Evolutionary conservation across 2,797 vertebrate species (phyloP).

Genomic region (Chromis chromis): DNA sequence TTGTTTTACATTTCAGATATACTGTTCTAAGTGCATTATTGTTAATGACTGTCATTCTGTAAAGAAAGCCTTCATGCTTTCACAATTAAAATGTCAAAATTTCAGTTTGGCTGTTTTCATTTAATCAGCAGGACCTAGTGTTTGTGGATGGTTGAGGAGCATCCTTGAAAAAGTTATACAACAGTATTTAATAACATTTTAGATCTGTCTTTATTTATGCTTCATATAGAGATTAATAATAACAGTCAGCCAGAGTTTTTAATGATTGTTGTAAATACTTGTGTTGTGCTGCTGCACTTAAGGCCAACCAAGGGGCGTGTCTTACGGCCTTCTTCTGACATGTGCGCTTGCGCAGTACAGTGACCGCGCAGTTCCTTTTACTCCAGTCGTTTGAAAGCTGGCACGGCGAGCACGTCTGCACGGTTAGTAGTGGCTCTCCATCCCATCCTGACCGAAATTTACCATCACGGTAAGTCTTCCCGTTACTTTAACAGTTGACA

Average conservation of each 20-base stretch:
- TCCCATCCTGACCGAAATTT: constrained; percentile 34
- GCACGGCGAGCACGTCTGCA: constrained; percentile 43
- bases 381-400: constrained; percentile 83
- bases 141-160: constrained; percentile 1
- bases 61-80: constrained; percentile 77
- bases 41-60: constrained; percentile 74
- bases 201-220: neutral
- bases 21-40: constrained; percentile 74
- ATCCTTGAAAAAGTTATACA: neutral
- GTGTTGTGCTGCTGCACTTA: neutral
- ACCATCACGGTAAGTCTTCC: constrained; percentile 58
- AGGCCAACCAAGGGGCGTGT: constrained; percentile 51
- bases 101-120: constrained; percentile 42
- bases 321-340: neutral
- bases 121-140: neutral
- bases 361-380: constrained; percentile 84
- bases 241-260: neutral
- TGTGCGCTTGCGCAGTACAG: constrained; percentile 77
- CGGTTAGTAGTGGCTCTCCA: constrained; percentile 25
- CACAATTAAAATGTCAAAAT: constrained; percentile 73
- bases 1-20: constrained; percentile 66
- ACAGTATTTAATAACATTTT: neutral
- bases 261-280: neutral
- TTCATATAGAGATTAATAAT: neutral
- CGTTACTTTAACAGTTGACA: neutral